Evolutionary conservation across 2,888 invertebrate species (phyloP), one percentile per base, ranked within the genome.

Genomic region (Heptascelio sp.): DNA sequence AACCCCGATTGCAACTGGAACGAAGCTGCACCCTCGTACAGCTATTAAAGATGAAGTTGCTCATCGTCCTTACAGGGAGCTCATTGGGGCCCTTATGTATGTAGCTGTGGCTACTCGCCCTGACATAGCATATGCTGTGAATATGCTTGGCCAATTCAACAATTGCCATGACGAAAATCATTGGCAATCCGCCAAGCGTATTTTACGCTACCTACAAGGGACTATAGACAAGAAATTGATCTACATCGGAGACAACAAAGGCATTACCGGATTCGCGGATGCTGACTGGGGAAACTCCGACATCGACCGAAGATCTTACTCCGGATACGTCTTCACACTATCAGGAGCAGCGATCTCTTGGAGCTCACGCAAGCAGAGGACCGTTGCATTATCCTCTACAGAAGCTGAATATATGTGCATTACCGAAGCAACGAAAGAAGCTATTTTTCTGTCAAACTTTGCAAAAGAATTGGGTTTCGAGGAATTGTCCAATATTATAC

Each of bases 291-390:
- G 51, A 13, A 73, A 64, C 11, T 40, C 34, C 26, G 4, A 3
- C 3, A 34, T 15, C 25, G 64, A 73, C 43, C 8, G 53, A n/a
- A 37, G 26, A 25, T 62, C 73, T 1, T 73, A 62, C 34, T 11
- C 53, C 0, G 62, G 73, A n/a, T 73, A 73, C 43, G 13, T 25
- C 19, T 73, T 73, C n/a, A 13, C 21, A 0, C n/a, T 73, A 11
- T 73, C 73, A 3, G 73, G 73, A 19, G 62, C 62, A 17, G 73
- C 64, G 8, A 40, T 73, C 13, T 62, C 73, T 1, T 73, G 73
- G 73, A 19, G 64, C 19, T 73, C 62, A 1, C 37, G 73, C 0
- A 64, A 62, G 8, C 51, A 53, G 34, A 67, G 23, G 25, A 53
- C 49, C 4, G 67, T 37, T 2, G 40, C 62, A 8, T 23, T 53